Conservation (phyloP, 2,888 invertebrate genomes). For the Caenorhabditis drosophilae region DNA sequence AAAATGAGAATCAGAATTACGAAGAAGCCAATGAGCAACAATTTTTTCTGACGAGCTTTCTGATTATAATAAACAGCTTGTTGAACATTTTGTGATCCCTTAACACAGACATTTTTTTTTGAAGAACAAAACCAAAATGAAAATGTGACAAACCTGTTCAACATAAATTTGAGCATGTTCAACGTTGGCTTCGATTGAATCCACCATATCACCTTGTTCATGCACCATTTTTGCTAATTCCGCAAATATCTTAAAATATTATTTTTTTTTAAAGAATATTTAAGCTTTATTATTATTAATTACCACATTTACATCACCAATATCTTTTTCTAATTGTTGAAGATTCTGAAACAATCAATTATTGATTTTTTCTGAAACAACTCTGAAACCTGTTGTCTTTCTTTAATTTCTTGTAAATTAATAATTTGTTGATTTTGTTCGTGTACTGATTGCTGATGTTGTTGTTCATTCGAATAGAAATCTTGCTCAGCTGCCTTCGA, state of each 20-base stretch:
- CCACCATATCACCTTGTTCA: conserved; percentile 68
- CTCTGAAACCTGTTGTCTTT: conserved; percentile 60
- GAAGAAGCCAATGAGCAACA: conserved; percentile 54
- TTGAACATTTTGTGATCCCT: conserved; percentile 61
- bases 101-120: conserved; percentile 6
- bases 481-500: conserved; percentile 8
- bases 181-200: conserved; percentile 67
- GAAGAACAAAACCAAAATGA: neutral
- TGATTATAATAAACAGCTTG: conserved; percentile 66
- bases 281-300: neutral
- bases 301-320: conserved; percentile 62
- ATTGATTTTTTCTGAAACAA: no score
- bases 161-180: conserved; percentile 65
- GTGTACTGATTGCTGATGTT: conserved; percentile 17
- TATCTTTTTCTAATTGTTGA: conserved; percentile 63
- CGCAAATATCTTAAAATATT: conserved; percentile 58
- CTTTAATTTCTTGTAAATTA: conserved; percentile 60
- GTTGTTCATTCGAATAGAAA: conserved; percentile 4
- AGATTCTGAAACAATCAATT: no score
- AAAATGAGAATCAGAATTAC: conserved; percentile 54
- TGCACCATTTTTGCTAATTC: conserved; percentile 67
- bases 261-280: neutral
- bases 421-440: conserved; percentile 56
- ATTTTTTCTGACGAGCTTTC: conserved; percentile 65
- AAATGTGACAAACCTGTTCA: conserved; percentile 25